A percentile compares a stretch with the other conserved stretches of the same genome.
These are phyloP conservation scores for Syrphus vitripennis DNA, from an alignment of 2,888 invertebrate species.

Conservation along the genomic window DNA sequence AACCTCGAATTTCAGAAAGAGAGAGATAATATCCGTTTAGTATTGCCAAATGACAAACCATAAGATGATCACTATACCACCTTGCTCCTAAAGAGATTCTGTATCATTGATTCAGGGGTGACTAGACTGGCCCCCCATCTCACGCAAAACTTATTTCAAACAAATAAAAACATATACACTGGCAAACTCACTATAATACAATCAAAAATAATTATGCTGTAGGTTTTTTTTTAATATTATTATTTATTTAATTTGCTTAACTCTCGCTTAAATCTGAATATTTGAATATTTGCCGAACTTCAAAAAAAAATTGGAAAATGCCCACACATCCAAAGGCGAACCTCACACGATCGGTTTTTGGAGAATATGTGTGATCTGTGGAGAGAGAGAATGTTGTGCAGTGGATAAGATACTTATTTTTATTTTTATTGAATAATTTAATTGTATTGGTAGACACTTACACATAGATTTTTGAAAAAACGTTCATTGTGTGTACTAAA, in stretches of 20 bases:
- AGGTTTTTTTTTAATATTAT: not conserved
- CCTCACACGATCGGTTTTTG: slow-evolving; percentile 38
- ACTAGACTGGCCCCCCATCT: slow-evolving; percentile 73
- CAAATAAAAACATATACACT: slow-evolving; percentile 32
- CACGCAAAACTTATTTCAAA: slow-evolving; percentile 69
- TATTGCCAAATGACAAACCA: slow-evolving; percentile 67
- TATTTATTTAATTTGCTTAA: not conserved
- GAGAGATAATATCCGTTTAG: slow-evolving; percentile 60
- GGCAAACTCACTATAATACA: not conserved
- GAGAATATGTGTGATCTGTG: slow-evolving; percentile 21
- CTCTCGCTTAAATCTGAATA: slow-evolving; percentile 36
- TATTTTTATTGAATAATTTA: not conserved
- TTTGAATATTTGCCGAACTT: slow-evolving; percentile 43
- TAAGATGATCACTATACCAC: slow-evolving; percentile 72
- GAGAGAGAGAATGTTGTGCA: slow-evolving; percentile 55
- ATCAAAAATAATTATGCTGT: not conserved
- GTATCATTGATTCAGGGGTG: slow-evolving; percentile 75
- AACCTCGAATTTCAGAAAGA: slow-evolving; percentile 55
- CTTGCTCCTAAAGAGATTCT: slow-evolving; percentile 63
- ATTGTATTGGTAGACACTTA: slow-evolving; percentile 46
- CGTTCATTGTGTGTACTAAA: slow-evolving; percentile 76
- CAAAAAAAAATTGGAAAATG: slow-evolving; percentile 25
- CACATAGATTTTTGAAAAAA: slow-evolving; percentile 33
- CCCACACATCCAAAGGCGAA: not conserved
- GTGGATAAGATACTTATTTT: slow-evolving; percentile 25